These are phyloP conservation scores for Aplysina aerophoba DNA, from an alignment of 37 sponge, comb jelly and placozoan species.

Conservation along the genomic window DNA sequence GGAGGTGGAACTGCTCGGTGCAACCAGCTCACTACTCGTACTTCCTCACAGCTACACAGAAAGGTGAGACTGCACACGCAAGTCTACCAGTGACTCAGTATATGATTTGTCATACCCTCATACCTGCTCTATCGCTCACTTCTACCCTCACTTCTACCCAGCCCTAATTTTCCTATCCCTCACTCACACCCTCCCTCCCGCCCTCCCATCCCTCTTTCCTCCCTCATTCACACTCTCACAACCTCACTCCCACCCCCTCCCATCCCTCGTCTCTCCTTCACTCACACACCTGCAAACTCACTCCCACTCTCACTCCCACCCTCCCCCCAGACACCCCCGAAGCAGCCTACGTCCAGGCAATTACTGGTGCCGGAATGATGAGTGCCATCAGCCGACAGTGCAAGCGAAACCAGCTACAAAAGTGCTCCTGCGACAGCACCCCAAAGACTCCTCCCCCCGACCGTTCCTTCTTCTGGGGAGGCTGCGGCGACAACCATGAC, in stretches of 20 bases:
- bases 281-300: not conserved
- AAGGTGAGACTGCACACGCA: not conserved
- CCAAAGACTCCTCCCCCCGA: constrained; percentile 31
- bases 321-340: constrained; percentile 54
- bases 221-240: not conserved
- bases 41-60: not conserved
- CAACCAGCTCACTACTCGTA: not conserved
- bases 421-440: constrained; percentile 66
- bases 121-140: too few species aligned
- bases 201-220: too few species aligned
- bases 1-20: constrained; percentile 12
- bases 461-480: constrained; percentile 60
- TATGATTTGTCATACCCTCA: too few species aligned
- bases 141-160: not conserved
- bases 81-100: too few species aligned
- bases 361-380: constrained; percentile 66
- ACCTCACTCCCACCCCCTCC: not conserved
- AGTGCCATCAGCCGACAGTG: constrained; percentile 56
- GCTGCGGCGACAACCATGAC: constrained; percentile 68
- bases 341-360: constrained; percentile 65
- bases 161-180: not conserved
- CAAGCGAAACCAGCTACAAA: constrained; percentile 35
- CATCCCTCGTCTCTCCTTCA: not conserved
- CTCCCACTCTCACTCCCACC: not conserved
- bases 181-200: not conserved